A percentile compares a stretch with the other conserved stretches of the same genome.
phyloP scores from a whole-genome alignment of 2,888 invertebrate species.

The Nomada ruficornis region DNA sequence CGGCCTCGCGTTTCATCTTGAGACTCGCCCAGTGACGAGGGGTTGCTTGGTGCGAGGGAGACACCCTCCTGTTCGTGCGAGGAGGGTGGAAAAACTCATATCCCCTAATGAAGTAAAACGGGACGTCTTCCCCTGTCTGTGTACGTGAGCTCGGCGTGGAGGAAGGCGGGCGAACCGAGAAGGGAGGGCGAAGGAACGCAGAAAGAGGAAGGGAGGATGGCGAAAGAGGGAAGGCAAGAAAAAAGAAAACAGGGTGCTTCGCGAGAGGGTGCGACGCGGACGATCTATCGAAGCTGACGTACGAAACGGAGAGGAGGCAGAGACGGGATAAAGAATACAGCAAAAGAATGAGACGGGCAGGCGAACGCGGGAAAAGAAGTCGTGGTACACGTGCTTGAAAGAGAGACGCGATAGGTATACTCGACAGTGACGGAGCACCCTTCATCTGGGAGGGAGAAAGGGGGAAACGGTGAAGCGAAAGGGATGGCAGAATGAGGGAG shows the following conservation, averaged over 20 bases:
- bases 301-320: constrained; percentile 27
- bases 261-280: constrained; percentile 1
- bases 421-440: constrained; percentile 77
- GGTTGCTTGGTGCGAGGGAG: constrained; percentile 48
- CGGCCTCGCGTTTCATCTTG: constrained; percentile 54
- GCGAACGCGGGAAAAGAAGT: constrained; percentile 39
- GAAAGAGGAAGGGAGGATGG: neutral
- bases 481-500: constrained; percentile 15
- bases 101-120: constrained; percentile 80
- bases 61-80: constrained; percentile 54
- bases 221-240: neutral
- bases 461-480: constrained; percentile 23
- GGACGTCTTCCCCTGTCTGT: constrained; percentile 58
- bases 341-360: constrained; percentile 30
- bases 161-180: neutral
- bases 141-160: constrained; percentile 16
- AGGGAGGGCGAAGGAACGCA: neutral
- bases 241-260: neutral
- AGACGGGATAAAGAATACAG: constrained; percentile 7
- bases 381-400: constrained; percentile 58
- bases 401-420: constrained; percentile 61
- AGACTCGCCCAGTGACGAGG: constrained; percentile 42
- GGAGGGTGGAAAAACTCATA: constrained; percentile 77
- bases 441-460: constrained; percentile 46
- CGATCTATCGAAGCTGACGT: neutral